Percentiles rank a stretch among this genome's conserved stretches.
Evolutionary conservation across 2,797 vertebrate genomes (phyloP).

Genomic region (Schizopygopsis malacanthus): DNA sequence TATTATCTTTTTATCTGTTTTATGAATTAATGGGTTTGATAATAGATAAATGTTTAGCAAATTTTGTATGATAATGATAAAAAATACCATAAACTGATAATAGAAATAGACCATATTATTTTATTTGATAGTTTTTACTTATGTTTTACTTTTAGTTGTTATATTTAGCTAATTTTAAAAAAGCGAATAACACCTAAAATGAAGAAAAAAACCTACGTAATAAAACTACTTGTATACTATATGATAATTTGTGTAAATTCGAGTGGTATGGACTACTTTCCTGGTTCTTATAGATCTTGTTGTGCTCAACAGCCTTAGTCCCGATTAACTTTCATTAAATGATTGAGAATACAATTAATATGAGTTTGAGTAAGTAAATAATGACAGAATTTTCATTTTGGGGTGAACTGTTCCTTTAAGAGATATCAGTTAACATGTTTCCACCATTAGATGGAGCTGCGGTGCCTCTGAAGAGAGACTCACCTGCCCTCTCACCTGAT

Average conservation of each 20-base stretch:
- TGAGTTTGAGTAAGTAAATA: not conserved
- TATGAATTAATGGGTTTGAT: not conserved
- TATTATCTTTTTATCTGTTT: not conserved
- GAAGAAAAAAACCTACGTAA: too few relatives aligned
- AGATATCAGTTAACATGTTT: not conserved
- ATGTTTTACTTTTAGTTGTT: not conserved
- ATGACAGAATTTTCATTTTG: not conserved
- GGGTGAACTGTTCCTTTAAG: not conserved
- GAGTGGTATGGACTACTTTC: not conserved
- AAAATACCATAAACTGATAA: not conserved
- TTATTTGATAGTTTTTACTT: not conserved
- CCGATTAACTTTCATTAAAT: not conserved
- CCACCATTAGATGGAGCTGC: conserved; percentile 72
- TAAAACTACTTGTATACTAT: not conserved
- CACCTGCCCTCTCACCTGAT: conserved; percentile 70
- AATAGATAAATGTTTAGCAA: not conserved
- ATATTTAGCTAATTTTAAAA: not conserved
- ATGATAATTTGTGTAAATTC: not conserved
- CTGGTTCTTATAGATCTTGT: not conserved
- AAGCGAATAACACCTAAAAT: not conserved
- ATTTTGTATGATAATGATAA: not conserved
- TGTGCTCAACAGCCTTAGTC: too few relatives aligned
- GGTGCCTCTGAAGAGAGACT: conserved; percentile 56
- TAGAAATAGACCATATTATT: not conserved
- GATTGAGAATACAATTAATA: not conserved